A percentile compares a stretch with the other conserved stretches of the same genome.
Conservation (phyloP, 2,888 invertebrate species). For the Pandemis corylana region DNA sequence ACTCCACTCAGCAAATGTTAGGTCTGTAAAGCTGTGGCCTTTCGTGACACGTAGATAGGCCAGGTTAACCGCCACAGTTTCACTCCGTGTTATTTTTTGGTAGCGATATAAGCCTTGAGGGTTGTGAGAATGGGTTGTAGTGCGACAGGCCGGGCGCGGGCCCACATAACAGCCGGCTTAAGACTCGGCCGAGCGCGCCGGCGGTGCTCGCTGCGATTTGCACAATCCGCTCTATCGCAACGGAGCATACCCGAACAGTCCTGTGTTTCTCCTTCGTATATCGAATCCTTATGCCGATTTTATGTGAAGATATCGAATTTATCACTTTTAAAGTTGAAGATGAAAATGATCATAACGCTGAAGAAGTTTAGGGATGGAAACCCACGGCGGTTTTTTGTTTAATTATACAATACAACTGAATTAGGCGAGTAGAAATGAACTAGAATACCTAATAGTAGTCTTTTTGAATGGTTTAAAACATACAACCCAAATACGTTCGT, state of each 20-base stretch:
- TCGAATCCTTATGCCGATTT: conserved; percentile 29
- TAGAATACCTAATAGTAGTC: background rate
- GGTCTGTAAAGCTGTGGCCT: background rate
- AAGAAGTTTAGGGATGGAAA: no score
- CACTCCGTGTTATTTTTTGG: conserved; percentile 1
- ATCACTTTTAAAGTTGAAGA: background rate
- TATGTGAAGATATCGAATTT: conserved; percentile 14
- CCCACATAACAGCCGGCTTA: conserved; percentile 68
- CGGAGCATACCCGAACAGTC: conserved; percentile 64
- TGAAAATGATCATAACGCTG: no score
- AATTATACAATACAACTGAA: no score
- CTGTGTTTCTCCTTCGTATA: conserved; percentile 52
- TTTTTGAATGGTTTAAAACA: background rate
- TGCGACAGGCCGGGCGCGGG: conserved; percentile 44
- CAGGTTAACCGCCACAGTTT: background rate
- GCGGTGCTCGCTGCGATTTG: conserved; percentile 67
- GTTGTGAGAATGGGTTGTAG: conserved; percentile 35
- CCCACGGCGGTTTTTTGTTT: no score
- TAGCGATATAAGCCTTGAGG: background rate
- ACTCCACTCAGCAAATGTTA: background rate
- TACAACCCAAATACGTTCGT: conserved; percentile 20
- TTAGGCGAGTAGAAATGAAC: background rate
- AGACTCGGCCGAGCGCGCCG: conserved; percentile 59
- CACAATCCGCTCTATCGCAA: conserved; percentile 76
- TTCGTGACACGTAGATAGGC: background rate